These are phyloP conservation scores for Tympanoctomys barrerae DNA, from an alignment of 2,797 vertebrate genomes.

Conservation along the genomic window DNA sequence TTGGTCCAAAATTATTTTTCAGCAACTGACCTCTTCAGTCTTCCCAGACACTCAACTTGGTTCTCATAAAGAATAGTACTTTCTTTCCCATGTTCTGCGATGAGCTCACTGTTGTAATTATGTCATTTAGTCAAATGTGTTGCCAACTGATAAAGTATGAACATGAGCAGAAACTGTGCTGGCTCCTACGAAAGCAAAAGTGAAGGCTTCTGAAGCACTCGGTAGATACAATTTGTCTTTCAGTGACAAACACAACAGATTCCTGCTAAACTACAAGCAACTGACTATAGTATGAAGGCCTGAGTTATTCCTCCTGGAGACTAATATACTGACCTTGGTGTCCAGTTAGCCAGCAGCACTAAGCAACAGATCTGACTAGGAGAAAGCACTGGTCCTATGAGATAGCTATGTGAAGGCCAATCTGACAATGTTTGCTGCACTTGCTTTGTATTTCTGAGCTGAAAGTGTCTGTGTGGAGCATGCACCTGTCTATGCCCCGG, in stretches of 20 bases:
- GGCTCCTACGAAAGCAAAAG: background rate
- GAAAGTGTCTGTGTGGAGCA: background rate
- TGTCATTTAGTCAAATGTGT: background rate
- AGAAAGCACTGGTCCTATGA: background rate
- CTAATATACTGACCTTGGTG: background rate
- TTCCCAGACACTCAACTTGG: constrained; percentile 30
- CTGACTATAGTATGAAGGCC: background rate
- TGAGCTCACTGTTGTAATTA: background rate
- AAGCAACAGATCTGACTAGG: background rate
- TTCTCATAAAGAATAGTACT: constrained; percentile 29
- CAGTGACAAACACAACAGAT: background rate
- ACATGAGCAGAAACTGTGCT: background rate
- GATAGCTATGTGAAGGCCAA: background rate
- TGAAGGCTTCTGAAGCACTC: background rate
- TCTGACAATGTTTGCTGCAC: background rate
- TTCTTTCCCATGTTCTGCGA: background rate
- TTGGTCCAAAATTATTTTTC: background rate
- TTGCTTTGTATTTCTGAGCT: background rate
- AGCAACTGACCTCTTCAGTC: constrained; percentile 12
- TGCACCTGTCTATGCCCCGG: background rate
- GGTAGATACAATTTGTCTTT: background rate
- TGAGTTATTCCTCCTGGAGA: background rate
- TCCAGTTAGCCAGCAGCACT: background rate
- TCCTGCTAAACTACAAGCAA: background rate
- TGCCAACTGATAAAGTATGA: background rate